phyloP scores from a whole-genome alignment of 2,888 invertebrate genomes.

The Elysia crispata region DNA sequence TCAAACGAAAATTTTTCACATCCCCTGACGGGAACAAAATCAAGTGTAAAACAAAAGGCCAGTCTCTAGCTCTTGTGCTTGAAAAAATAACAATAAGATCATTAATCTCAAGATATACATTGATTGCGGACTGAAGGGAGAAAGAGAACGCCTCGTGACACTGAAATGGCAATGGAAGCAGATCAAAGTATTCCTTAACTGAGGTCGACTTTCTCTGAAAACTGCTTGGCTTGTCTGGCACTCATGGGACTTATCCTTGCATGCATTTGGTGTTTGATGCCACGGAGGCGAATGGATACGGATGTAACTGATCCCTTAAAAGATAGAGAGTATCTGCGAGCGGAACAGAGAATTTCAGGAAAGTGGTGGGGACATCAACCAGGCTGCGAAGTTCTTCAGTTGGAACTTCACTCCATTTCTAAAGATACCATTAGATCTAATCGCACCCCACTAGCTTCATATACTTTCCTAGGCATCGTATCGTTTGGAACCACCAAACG shows the following conservation, averaged over 20 bases:
- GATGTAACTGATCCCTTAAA: not conserved
- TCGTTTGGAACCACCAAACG: slow-evolving; percentile 1
- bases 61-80: no score
- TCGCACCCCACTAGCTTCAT: slow-evolving; percentile 12
- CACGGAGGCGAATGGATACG: not conserved
- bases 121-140: not conserved
- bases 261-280: slow-evolving; percentile 12
- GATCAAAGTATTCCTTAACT: not conserved
- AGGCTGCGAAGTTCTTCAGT: not conserved
- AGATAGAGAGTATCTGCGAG: not conserved
- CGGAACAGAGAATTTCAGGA: not conserved
- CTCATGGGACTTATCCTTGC: not conserved
- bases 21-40: no score
- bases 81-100: no score
- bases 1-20: no score
- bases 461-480: slow-evolving; percentile 2
- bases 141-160: not conserved
- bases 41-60: no score
- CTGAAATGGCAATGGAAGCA: not conserved
- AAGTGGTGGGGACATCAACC: not conserved
- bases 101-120: no score
- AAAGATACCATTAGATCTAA: no score
- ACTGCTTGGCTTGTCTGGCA: not conserved
- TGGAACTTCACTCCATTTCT: no score
- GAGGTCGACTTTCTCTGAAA: not conserved